Evolutionary conservation across 2,113 vertebrate species (phyloP).

Genomic region (Aix galericulata): DNA sequence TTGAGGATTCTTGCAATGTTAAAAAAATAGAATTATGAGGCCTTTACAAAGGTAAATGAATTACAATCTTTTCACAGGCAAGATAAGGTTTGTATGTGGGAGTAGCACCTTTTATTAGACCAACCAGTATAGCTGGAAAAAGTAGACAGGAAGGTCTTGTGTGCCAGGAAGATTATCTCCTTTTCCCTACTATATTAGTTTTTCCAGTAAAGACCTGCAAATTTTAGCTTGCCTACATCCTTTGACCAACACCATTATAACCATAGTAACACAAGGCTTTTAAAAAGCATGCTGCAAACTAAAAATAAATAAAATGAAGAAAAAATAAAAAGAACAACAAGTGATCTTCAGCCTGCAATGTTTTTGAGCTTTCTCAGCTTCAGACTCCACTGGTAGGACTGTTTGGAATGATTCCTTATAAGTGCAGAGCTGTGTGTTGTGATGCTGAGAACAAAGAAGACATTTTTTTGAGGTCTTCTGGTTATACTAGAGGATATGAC

Average conservation of each 20-base stretch:
- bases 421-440: background rate
- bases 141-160: background rate
- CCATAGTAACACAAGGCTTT: background rate
- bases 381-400: background rate
- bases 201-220: background rate
- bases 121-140: background rate
- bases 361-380: background rate
- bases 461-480: background rate
- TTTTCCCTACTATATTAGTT: background rate
- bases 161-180: background rate
- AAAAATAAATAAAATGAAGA: background rate
- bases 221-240: background rate
- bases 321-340: background rate
- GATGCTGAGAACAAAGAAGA: background rate
- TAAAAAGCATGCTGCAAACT: background rate
- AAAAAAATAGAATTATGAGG: background rate
- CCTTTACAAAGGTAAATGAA: slow-evolving; percentile 19
- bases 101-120: background rate
- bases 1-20: slow-evolving; percentile 3
- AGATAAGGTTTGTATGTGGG: background rate
- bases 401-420: background rate
- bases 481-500: background rate
- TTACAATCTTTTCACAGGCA: background rate
- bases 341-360: background rate
- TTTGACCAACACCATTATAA: background rate